These are phyloP conservation scores for Cotesia congregata DNA, from an alignment of 2,888 invertebrate genomes.

Conservation along the genomic window DNA sequence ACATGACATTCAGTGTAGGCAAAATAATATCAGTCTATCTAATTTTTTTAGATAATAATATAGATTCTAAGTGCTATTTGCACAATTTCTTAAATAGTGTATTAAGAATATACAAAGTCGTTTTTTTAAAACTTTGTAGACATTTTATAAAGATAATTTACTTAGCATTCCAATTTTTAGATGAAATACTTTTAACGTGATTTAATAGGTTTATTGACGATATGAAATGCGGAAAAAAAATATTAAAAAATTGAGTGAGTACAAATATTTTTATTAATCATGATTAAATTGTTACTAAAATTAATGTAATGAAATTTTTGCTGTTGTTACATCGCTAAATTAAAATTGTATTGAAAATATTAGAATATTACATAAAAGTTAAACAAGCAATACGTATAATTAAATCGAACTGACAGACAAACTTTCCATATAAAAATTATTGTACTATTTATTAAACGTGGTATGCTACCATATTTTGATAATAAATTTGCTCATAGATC, in stretches of 20 bases:
- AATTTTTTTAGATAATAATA: neutral
- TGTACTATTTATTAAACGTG: conserved; percentile 35
- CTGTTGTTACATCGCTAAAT: neutral
- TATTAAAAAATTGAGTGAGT: conserved; percentile 54
- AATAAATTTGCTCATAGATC: conserved; percentile 44
- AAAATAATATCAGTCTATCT: neutral
- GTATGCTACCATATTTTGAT: conserved; percentile 48
- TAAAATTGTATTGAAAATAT: neutral
- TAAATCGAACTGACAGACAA: conserved; percentile 6
- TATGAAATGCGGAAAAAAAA: conserved; percentile 43
- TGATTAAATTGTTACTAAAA: conserved; percentile 24
- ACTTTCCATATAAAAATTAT: neutral
- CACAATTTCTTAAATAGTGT: neutral
- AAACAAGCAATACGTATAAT: neutral
- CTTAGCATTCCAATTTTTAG: neutral
- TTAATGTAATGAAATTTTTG: neutral
- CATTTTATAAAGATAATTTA: neutral
- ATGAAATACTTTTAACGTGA: neutral
- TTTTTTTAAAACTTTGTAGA: neutral
- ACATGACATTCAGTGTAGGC: neutral
- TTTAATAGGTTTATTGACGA: conserved; percentile 24
- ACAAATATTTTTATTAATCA: conserved; percentile 52
- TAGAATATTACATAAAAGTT: neutral
- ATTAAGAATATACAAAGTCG: neutral
- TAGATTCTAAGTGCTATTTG: neutral